Conservation (phyloP, 2,797 vertebrate genomes). For the Bryconaethiops microstoma region DNA sequence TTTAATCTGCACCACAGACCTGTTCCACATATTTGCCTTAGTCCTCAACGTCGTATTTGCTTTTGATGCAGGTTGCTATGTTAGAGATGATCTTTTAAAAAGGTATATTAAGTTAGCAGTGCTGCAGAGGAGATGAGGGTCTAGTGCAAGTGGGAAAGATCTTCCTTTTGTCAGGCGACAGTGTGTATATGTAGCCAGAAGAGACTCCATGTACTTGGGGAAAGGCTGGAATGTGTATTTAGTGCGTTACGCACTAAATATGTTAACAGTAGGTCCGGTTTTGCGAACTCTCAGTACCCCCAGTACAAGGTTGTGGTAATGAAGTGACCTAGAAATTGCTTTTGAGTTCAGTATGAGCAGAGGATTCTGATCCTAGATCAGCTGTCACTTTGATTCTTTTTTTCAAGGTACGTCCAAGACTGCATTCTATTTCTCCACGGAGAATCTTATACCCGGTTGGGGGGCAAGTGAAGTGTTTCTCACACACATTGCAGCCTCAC, state of each 20-base stretch:
- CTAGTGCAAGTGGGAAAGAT: background rate
- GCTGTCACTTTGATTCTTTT: background rate
- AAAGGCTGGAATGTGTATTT: background rate
- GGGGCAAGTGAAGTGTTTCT: too few species aligned
- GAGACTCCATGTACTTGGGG: background rate
- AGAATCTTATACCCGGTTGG: too few species aligned
- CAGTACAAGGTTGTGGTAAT: too few species aligned
- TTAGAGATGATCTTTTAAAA: background rate
- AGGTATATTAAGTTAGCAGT: background rate
- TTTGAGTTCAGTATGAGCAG: background rate
- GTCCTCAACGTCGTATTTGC: background rate
- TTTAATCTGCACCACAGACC: constrained; percentile 18
- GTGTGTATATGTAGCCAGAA: background rate
- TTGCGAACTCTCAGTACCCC: too few species aligned
- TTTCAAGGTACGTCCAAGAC: background rate
- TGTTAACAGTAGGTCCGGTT: too few species aligned
- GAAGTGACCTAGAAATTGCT: background rate
- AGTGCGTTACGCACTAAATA: background rate
- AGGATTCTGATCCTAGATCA: background rate
- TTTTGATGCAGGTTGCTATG: background rate
- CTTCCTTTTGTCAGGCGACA: background rate
- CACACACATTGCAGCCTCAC: too few species aligned
- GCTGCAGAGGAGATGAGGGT: background rate
- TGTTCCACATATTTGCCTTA: background rate
- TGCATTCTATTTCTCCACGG: background rate